Percentiles rank a stretch among this genome's conserved stretches.
Evolutionary conservation across 2,888 invertebrate species (phyloP).

Genomic region (Xestia rhomboidea): DNA sequence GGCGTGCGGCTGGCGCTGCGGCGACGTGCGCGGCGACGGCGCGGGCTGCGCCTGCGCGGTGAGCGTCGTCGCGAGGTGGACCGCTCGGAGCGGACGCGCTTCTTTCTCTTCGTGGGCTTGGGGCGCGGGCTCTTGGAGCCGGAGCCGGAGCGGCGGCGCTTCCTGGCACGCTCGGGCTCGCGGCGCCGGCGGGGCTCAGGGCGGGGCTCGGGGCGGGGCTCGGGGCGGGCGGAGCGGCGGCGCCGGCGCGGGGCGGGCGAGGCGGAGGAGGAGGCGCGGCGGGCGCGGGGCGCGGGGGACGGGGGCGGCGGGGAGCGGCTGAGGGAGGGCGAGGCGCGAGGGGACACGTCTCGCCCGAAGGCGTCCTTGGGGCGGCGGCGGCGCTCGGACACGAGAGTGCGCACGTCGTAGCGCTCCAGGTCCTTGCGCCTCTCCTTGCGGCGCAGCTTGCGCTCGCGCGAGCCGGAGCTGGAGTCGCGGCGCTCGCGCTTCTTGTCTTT

Average conservation of each 20-base stretch:
- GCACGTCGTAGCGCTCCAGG: constrained; percentile 95
- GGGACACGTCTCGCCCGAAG: constrained; percentile 94
- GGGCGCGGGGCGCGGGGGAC: constrained; percentile 69
- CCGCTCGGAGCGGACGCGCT: constrained; percentile 76
- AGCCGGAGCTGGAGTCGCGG: constrained; percentile 66
- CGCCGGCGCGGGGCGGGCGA: constrained; percentile 68
- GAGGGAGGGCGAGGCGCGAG: constrained; percentile 70
- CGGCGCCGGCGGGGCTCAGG: constrained; percentile 73
- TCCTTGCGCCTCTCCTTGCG: constrained; percentile 93
- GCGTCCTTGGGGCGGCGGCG: constrained; percentile 93
- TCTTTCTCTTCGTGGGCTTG: constrained; percentile 79
- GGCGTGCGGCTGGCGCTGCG: constrained; percentile 51
- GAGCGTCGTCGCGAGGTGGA: constrained; percentile 69
- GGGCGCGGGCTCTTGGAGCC: constrained; percentile 69
- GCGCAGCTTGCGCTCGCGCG: constrained; percentile 80
- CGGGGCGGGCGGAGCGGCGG: constrained; percentile 71
- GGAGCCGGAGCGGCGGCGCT: constrained; percentile 74
- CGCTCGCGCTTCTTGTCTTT: constrained; percentile 76
- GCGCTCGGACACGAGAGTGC: constrained; percentile 94
- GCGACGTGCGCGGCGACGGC: constrained; percentile 75
- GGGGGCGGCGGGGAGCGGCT: constrained; percentile 62
- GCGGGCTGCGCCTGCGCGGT: constrained; percentile 71
- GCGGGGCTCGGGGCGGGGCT: constrained; percentile 69
- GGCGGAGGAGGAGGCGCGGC: constrained; percentile 69
- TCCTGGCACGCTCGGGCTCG: constrained; percentile 70